Percentiles rank a stretch among this genome's conserved stretches.
Evolutionary conservation across 2,888 invertebrate genomes (phyloP).

Genomic region (Bibio marci): DNA sequence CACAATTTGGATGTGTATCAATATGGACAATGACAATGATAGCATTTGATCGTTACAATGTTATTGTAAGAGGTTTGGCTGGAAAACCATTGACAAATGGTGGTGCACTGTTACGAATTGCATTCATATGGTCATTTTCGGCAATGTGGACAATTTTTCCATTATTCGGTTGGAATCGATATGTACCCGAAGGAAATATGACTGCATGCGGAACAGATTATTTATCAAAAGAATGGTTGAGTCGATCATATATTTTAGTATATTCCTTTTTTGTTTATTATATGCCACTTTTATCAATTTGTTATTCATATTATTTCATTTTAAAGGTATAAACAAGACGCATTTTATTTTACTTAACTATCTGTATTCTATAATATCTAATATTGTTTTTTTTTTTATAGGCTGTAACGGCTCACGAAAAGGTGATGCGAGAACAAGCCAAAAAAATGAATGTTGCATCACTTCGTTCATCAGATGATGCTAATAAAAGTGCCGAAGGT

Average conservation of each 20-base stretch:
- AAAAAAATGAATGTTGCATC: constrained; percentile 90
- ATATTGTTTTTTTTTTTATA: constrained; percentile 15
- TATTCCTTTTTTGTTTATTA: constrained; percentile 61
- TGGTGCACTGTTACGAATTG: constrained; percentile 58
- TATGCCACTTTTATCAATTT: constrained; percentile 6
- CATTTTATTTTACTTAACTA: neutral
- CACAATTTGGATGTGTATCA: constrained; percentile 74
- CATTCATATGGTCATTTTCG: constrained; percentile 63
- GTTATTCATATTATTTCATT: constrained; percentile 8
- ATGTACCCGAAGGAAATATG: constrained; percentile 88
- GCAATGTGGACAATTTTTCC: constrained; percentile 68
- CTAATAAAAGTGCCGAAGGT: constrained; percentile 66
- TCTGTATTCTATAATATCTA: too few species aligned
- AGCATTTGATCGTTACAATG: constrained; percentile 83
- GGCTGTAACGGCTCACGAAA: constrained; percentile 74
- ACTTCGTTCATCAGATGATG: constrained; percentile 58
- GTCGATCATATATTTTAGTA: constrained; percentile 60
- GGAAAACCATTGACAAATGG: constrained; percentile 72
- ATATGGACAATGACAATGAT: constrained; percentile 91
- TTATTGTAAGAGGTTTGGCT: constrained; percentile 79
- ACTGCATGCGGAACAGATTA: constrained; percentile 87
- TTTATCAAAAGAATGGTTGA: constrained; percentile 54
- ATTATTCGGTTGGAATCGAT: constrained; percentile 75
- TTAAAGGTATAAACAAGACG: constrained; percentile 1
- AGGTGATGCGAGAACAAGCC: constrained; percentile 73